Conservation (phyloP, 2,113 vertebrate species). For the Danio rerio region GRCz12tu NC_133182.1:33168001-33168500, state of each 20-base stretch:
- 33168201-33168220: neutral
- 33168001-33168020: constrained; percentile 14
- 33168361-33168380: constrained; percentile 1
- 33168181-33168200: neutral
- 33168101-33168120: neutral
- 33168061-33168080: neutral
- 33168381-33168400: constrained; percentile 32
- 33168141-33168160: constrained; percentile 5
- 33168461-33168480: neutral
- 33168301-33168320: neutral
- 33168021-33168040: constrained; percentile 26
- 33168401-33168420: constrained; percentile 27
- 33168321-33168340: constrained; percentile 4
- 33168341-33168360: neutral
- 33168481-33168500: neutral
- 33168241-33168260: neutral
- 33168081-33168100: neutral
- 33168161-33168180: constrained; percentile 3
- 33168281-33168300: neutral
- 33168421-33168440: constrained; percentile 33
- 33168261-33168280: neutral
- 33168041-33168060: neutral
- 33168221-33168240: neutral
- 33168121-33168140: neutral
- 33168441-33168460: neutral